Evolutionary conservation across 1,140 invertebrate genomes (phyloP), one percentile per base, ranked within the genome.

Genomic region (Saccostrea echinata): DNA sequence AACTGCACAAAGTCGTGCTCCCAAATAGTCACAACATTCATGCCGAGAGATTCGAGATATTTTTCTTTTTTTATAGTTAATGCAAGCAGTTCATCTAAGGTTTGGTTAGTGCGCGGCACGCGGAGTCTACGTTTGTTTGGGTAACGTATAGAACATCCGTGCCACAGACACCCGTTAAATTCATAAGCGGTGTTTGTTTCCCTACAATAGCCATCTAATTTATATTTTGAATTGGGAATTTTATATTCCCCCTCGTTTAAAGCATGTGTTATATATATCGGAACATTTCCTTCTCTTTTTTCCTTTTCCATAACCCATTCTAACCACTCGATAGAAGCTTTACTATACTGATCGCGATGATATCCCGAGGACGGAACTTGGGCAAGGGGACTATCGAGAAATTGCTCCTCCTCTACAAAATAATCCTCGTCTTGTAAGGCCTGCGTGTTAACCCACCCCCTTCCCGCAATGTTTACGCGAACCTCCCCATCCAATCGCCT

Each of bases 121-220:
- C 21, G 13, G 13, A 30, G 30, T 24, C 35, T 21, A 9, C 27
- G 57, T 51, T 71, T 13, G 6, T 35, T 3, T 11, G 57, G 30
- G 27, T 85, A 90, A 86, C 91, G 92, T 21, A 51, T 57, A 24
- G 80, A 84, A 86, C 90, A 91, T 0, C 92, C 91, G 52, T 92
- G 92, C 84, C 85, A 92, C 0, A 88, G 51, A 85, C 91, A 92
- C 18, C 90, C 88, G 55, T 86, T 35, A 61, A 90, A 92, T 84
- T 92, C 89, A 64, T 88, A 90, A 0, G 53, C 86, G 4, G 71
- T 89, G 81, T 84, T 80, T 86, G 89, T 35, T 43, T 89, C 53
- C 51, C 27, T 18, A 9, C 84, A 84, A 61, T 86, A 91, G 13
- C 88, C 90, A 24, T 91, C 88, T n/a, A 86, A 30, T 27, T 82